phyloP scores from a whole-genome alignment of 2,888 invertebrate genomes.

The Listrodromus nycthemerus region DNA sequence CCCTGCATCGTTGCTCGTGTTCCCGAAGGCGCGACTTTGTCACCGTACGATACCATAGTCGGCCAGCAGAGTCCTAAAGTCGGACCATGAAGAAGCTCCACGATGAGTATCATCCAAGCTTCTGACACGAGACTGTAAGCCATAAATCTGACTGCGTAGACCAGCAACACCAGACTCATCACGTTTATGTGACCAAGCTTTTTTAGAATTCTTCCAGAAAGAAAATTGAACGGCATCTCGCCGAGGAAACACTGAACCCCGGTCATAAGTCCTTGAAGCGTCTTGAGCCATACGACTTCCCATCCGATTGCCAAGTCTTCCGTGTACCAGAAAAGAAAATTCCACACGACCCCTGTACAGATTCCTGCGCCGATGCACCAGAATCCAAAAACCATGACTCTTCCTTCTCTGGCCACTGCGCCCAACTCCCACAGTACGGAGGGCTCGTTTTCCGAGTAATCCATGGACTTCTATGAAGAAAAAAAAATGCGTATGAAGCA shows the following conservation, averaged over 20 bases:
- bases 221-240: constrained; percentile 94
- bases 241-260: constrained; percentile 93
- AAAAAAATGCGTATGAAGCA: not conserved
- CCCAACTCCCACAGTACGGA: constrained; percentile 79
- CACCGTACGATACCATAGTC: constrained; percentile 95
- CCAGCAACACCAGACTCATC: constrained; percentile 93
- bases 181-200: constrained; percentile 92
- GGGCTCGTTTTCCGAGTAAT: constrained; percentile 74
- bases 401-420: constrained; percentile 76
- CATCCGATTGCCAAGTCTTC: constrained; percentile 88
- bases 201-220: constrained; percentile 86
- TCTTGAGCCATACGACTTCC: constrained; percentile 87
- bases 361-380: constrained; percentile 94
- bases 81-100: constrained; percentile 94
- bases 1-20: constrained; percentile 95
- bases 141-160: constrained; percentile 92
- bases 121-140: constrained; percentile 92
- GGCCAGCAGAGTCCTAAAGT: constrained; percentile 96
- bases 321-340: constrained; percentile 94
- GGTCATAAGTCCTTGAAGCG: constrained; percentile 89
- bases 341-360: constrained; percentile 94
- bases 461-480: constrained; percentile 67
- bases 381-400: constrained; percentile 89
- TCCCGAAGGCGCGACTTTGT: constrained; percentile 92
- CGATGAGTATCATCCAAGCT: constrained; percentile 93